These are phyloP conservation scores for Halcyon malimbica DNA, from an alignment of 2,113 vertebrate genomes.

Conservation along the genomic window DNA sequence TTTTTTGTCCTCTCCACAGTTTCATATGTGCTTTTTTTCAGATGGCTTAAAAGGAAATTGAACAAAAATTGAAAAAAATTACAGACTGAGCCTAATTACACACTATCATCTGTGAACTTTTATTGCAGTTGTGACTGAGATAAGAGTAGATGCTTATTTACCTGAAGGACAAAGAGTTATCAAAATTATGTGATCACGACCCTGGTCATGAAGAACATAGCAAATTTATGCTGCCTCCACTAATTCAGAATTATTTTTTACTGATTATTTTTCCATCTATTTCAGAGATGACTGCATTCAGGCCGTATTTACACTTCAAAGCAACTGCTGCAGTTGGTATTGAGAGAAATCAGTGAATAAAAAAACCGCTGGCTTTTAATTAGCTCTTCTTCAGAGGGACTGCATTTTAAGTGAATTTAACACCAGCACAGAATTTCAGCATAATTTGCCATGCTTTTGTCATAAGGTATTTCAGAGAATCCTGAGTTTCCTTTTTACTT, in stretches of 20 bases:
- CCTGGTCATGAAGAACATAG: background rate
- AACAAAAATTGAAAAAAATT: background rate
- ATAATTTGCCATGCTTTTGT: background rate
- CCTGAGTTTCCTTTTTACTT: background rate
- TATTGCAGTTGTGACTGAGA: background rate
- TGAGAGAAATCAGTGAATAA: slow-evolving; percentile 16
- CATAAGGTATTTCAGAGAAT: background rate
- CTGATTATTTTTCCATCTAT: background rate
- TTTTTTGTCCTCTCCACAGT: background rate
- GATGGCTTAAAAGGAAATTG: background rate
- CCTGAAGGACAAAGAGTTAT: background rate
- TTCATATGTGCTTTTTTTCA: background rate
- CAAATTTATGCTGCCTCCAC: background rate
- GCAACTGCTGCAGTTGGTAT: slow-evolving; percentile 2
- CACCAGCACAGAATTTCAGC: background rate
- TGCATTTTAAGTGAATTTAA: slow-evolving; percentile 17
- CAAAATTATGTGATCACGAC: background rate
- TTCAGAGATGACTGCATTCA: slow-evolving; percentile 12
- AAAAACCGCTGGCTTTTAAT: slow-evolving; percentile 28
- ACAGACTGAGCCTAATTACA: background rate
- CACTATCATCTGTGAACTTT: background rate
- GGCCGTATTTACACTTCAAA: slow-evolving; percentile 41
- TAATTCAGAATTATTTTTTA: slow-evolving; percentile 32
- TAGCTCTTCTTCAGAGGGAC: background rate
- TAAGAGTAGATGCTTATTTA: background rate